Conservation (phyloP, 37 sponge, comb jelly and placozoan species). For the Haliclona indistincta region DNA sequence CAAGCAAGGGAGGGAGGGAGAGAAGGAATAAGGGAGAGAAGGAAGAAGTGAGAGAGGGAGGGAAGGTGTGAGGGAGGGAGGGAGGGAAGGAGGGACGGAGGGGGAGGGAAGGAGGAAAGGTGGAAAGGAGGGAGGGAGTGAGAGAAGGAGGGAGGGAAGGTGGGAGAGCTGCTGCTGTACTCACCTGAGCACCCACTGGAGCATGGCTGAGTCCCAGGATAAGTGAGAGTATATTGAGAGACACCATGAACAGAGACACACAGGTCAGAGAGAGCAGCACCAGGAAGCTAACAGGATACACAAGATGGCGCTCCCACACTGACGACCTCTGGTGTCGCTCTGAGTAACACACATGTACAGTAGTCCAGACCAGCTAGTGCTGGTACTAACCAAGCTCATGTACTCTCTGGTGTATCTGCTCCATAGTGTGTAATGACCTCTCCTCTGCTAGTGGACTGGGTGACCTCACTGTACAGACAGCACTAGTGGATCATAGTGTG, state of each 20-base stretch:
- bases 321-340: conserved; percentile 57
- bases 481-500: background rate
- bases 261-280: conserved; percentile 49
- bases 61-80: no score
- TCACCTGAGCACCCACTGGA: conserved; percentile 17
- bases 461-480: background rate
- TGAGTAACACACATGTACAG: background rate
- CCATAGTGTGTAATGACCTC: conserved; percentile 1
- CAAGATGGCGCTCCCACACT: conserved; percentile 41
- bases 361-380: no score
- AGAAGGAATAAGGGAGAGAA: no score
- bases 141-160: no score
- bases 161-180: background rate
- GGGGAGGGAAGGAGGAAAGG: no score
- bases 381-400: conserved; percentile 20
- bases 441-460: background rate
- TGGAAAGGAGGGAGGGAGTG: no score
- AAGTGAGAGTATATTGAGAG: conserved; percentile 53
- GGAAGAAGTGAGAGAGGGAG: no score
- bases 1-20: no score
- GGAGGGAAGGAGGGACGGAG: no score
- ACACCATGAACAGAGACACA: conserved; percentile 63
- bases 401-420: conserved; percentile 17
- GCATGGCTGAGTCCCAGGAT: conserved; percentile 20
- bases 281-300: conserved; percentile 67